Base-by-base conservation (phyloP, 2,888 invertebrate genomes). In the Schrankia costaestrigalis region DNA sequence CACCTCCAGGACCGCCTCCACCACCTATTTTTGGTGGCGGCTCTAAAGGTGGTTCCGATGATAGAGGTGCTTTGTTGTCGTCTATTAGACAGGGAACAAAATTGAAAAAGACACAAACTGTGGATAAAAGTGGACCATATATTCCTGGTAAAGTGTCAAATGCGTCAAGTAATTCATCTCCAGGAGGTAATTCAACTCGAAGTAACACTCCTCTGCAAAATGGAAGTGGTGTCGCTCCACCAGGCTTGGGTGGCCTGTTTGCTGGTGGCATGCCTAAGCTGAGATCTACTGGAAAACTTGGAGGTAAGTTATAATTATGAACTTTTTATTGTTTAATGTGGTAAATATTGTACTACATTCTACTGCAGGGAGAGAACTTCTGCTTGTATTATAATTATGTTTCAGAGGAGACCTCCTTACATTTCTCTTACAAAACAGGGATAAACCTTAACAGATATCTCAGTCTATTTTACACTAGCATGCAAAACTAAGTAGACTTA, bases 71-170 rank as follows among this genome's bases (percentile, higher is more conserved):
- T 26, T 85, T 97, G 38, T 84, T 97, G 24, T 92, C 91, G 63
- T 95, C 95, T 7, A 97, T 97, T 61, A 91, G 95, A 59, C 93
- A 93, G 73, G 97, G 97, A 36, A 83, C 93, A 31, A 90, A 90
- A 61, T 83, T 97, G 50, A 96, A 95, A 77, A 97, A 96, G 82
- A 90, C 96, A 32, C 92, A 93, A 0, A 97, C 97, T n/a, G 93
- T 94, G 61, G 97, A 97, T 73, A 94, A 95, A 79, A 97, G 97
- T 90, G 93, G 91, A 31, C 97, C 97, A 0, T 74, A 90, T 29
- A 84, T 96, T 52, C 86, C 92, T 56, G 95, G 95, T 79, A 90
- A 89, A 77, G 81, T 70, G 46, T 57, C 79, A 45, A 71, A 69
- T 65, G 65, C 55, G 11, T 43, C 69, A n/a, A 62, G 59, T 46